A percentile compares a stretch with the other conserved stretches of the same genome.
These are phyloP conservation scores for Mastigias papua DNA, from an alignment of 30 jellyfish, hydroid and myxozoan genomes.

Conservation along the genomic window DNA sequence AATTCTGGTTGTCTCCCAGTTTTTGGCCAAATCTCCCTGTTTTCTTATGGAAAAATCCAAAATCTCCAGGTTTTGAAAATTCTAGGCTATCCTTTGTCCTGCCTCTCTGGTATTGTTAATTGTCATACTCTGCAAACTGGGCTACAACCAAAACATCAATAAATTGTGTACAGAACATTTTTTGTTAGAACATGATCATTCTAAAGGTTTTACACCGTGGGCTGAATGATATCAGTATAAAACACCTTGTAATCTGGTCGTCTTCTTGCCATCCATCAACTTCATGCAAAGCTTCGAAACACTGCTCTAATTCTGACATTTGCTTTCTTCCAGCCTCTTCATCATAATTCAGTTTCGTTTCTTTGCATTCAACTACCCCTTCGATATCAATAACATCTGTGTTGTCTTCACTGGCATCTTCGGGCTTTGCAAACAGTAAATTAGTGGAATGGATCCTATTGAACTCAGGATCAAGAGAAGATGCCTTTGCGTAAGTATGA, in stretches of 20 bases:
- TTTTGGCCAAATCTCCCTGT: too few relatives aligned
- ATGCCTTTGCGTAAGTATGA: conserved; percentile 82
- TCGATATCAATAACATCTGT: conserved; percentile 41
- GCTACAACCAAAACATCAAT: too few relatives aligned
- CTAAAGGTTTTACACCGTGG: too few relatives aligned
- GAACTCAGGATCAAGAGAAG: conserved; percentile 80
- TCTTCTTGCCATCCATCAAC: conserved; percentile 90
- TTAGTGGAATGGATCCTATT: conserved; percentile 71
- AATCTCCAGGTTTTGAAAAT: too few relatives aligned
- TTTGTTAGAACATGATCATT: too few relatives aligned
- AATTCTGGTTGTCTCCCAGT: too few relatives aligned
- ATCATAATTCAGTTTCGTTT: conserved; percentile 65
- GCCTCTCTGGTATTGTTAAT: too few relatives aligned
- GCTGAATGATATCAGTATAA: too few relatives aligned
- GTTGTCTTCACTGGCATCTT: not conserved
- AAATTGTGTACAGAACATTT: too few relatives aligned
- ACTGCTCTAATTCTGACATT: conserved; percentile 90
- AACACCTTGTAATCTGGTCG: conserved; percentile 80
- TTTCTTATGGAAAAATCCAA: too few relatives aligned
- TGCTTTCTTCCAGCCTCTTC: conserved; percentile 55
- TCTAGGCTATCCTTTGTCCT: too few relatives aligned
- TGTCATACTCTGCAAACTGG: too few relatives aligned
- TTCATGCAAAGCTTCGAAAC: conserved; percentile 65
- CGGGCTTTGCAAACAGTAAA: conserved; percentile 43
- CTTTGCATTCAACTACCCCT: conserved; percentile 9